Conservation (phyloP, 2,888 invertebrate genomes). For the Acanthosepion pharaonis region DNA sequence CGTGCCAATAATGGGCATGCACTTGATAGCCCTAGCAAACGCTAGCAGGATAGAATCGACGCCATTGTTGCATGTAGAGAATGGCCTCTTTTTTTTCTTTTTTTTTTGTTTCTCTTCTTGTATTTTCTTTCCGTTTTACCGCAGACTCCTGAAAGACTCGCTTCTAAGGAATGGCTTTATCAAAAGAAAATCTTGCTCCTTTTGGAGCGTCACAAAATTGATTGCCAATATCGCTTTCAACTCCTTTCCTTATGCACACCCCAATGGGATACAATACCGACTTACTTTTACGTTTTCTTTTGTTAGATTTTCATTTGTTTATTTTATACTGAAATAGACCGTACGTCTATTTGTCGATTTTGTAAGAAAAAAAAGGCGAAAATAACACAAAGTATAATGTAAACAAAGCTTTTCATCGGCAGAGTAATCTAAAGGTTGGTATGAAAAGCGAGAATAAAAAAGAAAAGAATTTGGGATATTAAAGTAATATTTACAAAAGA, state of each 20-base stretch:
- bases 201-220: slow-evolving; percentile 2
- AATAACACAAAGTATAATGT: background rate
- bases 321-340: background rate
- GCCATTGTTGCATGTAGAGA: background rate
- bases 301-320: background rate
- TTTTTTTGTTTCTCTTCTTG: background rate
- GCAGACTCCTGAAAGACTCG: background rate
- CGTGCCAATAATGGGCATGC: no score
- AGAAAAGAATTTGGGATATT: background rate
- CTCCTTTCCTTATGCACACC: background rate
- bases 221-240: background rate
- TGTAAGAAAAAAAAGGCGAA: background rate
- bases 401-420: background rate
- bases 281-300: background rate
- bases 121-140: background rate
- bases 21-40: background rate
- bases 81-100: background rate
- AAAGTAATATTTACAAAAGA: background rate
- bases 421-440: background rate
- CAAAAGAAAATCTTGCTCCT: background rate
- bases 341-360: background rate
- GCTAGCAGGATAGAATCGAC: background rate
- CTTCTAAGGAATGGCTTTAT: background rate
- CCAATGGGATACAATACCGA: background rate
- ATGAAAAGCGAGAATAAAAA: background rate